Conservation (phyloP, 2,797 vertebrate species). For the Sciaenops ocellatus region DNA sequence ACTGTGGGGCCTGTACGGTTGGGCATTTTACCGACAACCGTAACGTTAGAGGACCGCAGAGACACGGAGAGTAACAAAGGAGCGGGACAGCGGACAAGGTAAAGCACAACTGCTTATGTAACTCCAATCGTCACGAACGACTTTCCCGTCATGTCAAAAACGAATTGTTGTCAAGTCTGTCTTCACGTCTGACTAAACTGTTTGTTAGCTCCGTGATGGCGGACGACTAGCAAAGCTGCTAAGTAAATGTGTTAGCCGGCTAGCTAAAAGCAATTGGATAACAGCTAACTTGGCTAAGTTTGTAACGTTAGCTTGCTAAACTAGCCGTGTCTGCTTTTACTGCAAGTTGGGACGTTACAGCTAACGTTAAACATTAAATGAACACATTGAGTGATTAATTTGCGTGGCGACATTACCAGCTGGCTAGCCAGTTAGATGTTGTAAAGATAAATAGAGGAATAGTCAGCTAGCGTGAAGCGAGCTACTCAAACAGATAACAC, state of each 20-base stretch:
- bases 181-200: conserved; percentile 19
- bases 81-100: conserved; percentile 60
- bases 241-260: conserved; percentile 55
- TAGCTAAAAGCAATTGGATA: conserved; percentile 35
- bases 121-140: neutral
- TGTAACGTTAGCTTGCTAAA: conserved; percentile 46
- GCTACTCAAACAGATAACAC: neutral
- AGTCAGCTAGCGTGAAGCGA: neutral
- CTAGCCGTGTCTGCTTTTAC: neutral
- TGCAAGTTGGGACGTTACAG: neutral
- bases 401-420: neutral
- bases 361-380: neutral
- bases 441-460: neutral
- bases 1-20: conserved; percentile 66
- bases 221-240: conserved; percentile 57
- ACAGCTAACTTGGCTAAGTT: conserved; percentile 55
- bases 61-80: conserved; percentile 27
- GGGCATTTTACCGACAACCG: conserved; percentile 59
- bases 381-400: neutral
- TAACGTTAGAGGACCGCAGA: conserved; percentile 28
- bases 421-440: rapidly evolving
- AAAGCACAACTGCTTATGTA: conserved; percentile 20
- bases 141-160: neutral
- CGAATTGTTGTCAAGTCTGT: neutral
- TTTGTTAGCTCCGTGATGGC: conserved; percentile 54